Evolutionary conservation across 2,797 vertebrate genomes (phyloP).

Genomic region (Dermochelys coriacea): DNA sequence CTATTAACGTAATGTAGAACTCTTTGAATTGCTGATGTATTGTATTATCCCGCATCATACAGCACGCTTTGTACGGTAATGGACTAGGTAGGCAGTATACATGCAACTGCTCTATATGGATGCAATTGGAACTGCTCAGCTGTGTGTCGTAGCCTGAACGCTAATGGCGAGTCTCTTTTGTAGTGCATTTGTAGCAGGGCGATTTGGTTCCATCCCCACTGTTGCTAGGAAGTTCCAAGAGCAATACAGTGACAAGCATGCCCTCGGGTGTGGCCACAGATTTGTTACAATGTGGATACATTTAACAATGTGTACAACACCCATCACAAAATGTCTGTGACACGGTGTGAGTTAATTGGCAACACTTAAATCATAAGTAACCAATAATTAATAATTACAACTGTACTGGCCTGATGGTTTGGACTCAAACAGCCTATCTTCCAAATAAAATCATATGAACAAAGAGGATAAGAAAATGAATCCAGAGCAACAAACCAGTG

Average conservation of each 20-base stretch:
- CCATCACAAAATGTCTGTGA: neutral
- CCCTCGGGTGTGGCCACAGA: neutral
- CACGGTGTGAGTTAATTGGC: neutral
- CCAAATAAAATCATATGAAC: neutral
- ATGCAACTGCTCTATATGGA: neutral
- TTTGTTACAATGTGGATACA: neutral
- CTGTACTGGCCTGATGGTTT: neutral
- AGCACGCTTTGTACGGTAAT: conserved; percentile 40
- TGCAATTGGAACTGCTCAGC: conserved; percentile 17
- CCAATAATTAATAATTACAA: neutral
- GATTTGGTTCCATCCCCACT: neutral
- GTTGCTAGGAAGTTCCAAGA: neutral
- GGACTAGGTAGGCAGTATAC: neutral
- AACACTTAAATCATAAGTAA: neutral
- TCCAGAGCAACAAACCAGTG: neutral
- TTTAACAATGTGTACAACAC: neutral
- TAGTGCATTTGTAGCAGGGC: neutral
- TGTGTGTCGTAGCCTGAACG: neutral
- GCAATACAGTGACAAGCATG: neutral
- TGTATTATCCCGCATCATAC: neutral
- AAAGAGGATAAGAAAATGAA: neutral
- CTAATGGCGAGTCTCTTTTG: neutral
- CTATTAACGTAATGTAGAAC: conserved; percentile 24
- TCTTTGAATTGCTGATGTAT: conserved; percentile 1
- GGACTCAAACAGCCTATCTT: neutral